A percentile compares a stretch with the other conserved stretches of the same genome.
Evolutionary conservation across 2,113 vertebrate species (phyloP).

Genomic region (Microcebus ravelobensis): DNA sequence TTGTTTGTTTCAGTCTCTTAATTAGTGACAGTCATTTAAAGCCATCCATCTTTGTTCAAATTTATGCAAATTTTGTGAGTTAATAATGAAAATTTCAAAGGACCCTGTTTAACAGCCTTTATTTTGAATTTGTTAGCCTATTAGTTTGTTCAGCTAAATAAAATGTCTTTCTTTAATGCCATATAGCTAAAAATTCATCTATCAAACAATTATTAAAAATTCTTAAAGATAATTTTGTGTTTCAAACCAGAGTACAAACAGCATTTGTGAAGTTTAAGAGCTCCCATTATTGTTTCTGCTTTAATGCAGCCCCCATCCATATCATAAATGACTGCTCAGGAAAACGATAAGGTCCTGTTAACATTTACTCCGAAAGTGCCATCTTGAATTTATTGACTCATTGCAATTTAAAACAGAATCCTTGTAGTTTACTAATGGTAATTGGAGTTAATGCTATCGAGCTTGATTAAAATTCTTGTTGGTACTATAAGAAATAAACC

Average conservation of each 20-base stretch:
- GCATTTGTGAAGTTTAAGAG: background rate
- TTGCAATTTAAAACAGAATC: conserved; percentile 54
- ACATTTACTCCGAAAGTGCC: background rate
- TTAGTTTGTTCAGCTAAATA: conserved; percentile 64
- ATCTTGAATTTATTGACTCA: conserved; percentile 41
- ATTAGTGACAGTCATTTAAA: conserved; percentile 83
- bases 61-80: conserved; percentile 83
- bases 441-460: conserved; percentile 58
- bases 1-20: conserved; percentile 83
- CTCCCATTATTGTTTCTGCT: background rate
- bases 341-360: background rate
- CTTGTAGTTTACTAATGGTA: conserved; percentile 56
- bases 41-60: conserved; percentile 80
- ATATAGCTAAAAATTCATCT: background rate
- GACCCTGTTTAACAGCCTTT: conserved; percentile 69
- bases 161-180: conserved; percentile 36
- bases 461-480: conserved; percentile 66
- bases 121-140: conserved; percentile 66
- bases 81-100: conserved; percentile 76
- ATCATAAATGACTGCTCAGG: background rate
- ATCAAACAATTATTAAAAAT: conserved; percentile 48
- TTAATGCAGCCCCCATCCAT: background rate
- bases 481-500: conserved; percentile 26
- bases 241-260: background rate
- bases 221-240: conserved; percentile 9